Evolutionary conservation across 2,797 vertebrate species (phyloP).

Genomic region (Ctenosaura bakeri): DNA sequence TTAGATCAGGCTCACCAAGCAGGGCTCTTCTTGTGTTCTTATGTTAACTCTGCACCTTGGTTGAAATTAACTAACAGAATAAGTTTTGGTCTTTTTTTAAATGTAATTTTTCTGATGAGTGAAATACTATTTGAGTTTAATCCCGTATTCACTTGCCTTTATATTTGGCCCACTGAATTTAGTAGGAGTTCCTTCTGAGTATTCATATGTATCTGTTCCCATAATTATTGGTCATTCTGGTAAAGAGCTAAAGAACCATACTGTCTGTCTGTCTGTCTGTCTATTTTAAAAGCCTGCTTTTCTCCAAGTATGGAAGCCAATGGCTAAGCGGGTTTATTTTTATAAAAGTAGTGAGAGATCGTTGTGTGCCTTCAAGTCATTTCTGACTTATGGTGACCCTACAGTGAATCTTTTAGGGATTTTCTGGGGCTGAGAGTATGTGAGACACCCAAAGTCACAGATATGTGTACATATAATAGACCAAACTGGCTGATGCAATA

Average conservation of each 20-base stretch:
- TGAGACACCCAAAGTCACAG: too few species aligned
- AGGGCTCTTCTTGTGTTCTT: background rate
- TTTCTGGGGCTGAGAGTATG: too few species aligned
- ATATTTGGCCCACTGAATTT: too few species aligned
- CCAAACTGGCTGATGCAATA: background rate
- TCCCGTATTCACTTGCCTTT: background rate
- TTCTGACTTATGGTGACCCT: too few species aligned
- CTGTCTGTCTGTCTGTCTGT: background rate
- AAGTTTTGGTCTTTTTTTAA: background rate
- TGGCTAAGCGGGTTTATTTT: background rate
- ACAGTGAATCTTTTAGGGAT: too few species aligned
- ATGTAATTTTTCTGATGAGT: background rate
- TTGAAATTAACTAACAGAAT: background rate
- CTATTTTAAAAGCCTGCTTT: too few species aligned
- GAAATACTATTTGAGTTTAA: background rate
- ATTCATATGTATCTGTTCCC: too few species aligned
- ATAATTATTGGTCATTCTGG: too few species aligned
- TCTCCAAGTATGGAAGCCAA: background rate
- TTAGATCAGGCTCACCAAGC: background rate
- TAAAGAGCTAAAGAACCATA: background rate
- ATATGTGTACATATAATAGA: background rate
- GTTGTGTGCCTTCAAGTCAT: too few species aligned
- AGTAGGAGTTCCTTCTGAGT: too few species aligned
- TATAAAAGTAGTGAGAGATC: background rate
- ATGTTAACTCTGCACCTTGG: background rate